Evolutionary conservation across 2,888 invertebrate genomes (phyloP), one percentile per base, ranked within the genome.

Genomic region (Drosophila trichaetosa): DNA sequence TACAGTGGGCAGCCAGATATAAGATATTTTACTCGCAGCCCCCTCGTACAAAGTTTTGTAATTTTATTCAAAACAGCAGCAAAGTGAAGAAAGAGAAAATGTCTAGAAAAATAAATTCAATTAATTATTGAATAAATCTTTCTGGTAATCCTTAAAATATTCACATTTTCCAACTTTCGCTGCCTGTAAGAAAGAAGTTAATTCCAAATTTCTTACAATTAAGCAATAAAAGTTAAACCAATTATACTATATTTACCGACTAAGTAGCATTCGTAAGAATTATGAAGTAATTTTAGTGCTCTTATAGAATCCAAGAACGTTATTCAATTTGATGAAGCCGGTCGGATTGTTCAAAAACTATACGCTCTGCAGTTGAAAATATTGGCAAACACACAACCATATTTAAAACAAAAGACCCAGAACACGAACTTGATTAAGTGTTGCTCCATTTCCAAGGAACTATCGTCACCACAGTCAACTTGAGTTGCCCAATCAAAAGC

Each of bases 41-140:
- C 18, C 21, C 61, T 24, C 59, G 56, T 65, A 68, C 53, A 69
- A 65, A 69, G 48, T 81, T 64, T 64, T 51, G 77, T 21, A 76
- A 80, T 63, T 51, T 36, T 11, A 3, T 21, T 21, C 21, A 29
- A 27, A 13, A 16, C 16, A 24, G 46, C 4, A 34, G 18, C 52
- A 24, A 46, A 31, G 16, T 18, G 40, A 16, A n/a, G 21, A 5
- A 18, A 18, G 10, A 11, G 2, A 7, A 40, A 33, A 33, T 33
- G 33, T 4, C 33, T 33, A 10, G 33, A 13, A 4, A 38, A 8
- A 38, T 18, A 4, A 18, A 2, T 38, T 4, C 3, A 18, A 38
- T 38, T 18, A 38, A 38, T 38, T 10, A 33, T 33, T 1, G 33
- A 33, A 33, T 33, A 33, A 16, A 36, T 16, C 36, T 36, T 36